Base-by-base conservation (phyloP, 2,797 vertebrate genomes). In the Centroberyx gerrardi region DNA sequence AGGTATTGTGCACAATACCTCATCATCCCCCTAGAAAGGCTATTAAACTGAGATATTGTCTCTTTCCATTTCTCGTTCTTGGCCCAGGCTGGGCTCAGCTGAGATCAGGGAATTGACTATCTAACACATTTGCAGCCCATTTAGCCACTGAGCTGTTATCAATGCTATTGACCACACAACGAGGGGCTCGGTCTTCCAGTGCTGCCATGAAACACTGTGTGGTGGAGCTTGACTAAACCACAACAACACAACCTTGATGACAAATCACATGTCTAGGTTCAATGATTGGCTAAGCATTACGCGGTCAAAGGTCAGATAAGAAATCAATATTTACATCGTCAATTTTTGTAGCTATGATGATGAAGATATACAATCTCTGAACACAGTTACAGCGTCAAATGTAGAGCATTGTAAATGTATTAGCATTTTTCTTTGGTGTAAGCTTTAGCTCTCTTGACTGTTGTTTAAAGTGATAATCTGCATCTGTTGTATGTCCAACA, bases 241-340 rank as follows among this genome's bases (percentile, higher is more conserved):
- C 9, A 56, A 48, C 40, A 53, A 70, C n/a, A 46, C 49, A 28
- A 18, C 46, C 54, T 31, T 9, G 0, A 1, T 71, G 75, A 83
- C 64, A 46, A 67, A 76, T 64, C 8, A 29, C 27, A 18, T 3
- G 12, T 49, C 48, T 5, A 3, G 10, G 8, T 13, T n/a, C 10
- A 61, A 64, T 71, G 73, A 83, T 46, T 76, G 69, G 27, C 55
- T 60, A 0, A 1, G 33, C 44, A 81, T 82, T 80, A 73, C 2
- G 53, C 38, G 69, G 65, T 81, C 78, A 80, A 8, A 81, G 79
- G 59, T 80, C 72, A 62, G n/a, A 40, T 1, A 8, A 61, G 8
- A 68, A 68, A 78, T 85, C 83, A 51, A 69, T 74, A 54, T 60
- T 66, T 69, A 64, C 55, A 60, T 63, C 62, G 75, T 73, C 4